A percentile compares a stretch with the other conserved stretches of the same genome.
These are phyloP conservation scores for Synergus itoensis DNA, from an alignment of 2,888 invertebrate genomes.

Conservation along the genomic window DNA sequence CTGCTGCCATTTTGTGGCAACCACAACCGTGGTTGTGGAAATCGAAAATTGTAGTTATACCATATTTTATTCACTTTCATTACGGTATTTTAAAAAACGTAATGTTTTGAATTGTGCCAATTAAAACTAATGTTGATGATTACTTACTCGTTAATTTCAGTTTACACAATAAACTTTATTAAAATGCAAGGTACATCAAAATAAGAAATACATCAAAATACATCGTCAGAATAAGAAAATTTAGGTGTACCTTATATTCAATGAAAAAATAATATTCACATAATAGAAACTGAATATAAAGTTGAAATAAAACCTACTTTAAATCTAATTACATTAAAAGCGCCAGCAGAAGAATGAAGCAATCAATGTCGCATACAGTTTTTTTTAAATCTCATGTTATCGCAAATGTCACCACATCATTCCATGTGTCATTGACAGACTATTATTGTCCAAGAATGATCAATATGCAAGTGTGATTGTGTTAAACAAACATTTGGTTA, in stretches of 20 bases:
- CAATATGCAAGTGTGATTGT: not conserved
- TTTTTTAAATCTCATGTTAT: constrained; percentile 31
- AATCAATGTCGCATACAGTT: constrained; percentile 3
- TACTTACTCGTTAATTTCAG: not conserved
- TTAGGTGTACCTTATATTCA: not conserved
- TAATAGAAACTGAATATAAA: not conserved
- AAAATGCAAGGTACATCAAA: not conserved
- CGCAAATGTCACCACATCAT: constrained; percentile 15
- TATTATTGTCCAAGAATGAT: constrained; percentile 20
- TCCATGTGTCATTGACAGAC: constrained; percentile 23
- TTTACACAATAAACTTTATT: not conserved
- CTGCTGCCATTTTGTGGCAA: no score
- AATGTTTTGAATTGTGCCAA: not conserved
- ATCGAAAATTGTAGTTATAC: no score
- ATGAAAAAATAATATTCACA: not conserved
- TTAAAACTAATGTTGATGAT: not conserved
- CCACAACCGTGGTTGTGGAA: no score
- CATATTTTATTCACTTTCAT: not conserved
- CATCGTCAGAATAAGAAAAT: no score
- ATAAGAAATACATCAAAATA: no score
- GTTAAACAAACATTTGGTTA: not conserved
- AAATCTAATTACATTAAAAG: not conserved
- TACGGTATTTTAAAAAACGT: not conserved
- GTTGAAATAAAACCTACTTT: not conserved
- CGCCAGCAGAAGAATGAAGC: not conserved